phyloP scores from a whole-genome alignment of 2,113 vertebrate species.

The Myodes glareolus region DNA sequence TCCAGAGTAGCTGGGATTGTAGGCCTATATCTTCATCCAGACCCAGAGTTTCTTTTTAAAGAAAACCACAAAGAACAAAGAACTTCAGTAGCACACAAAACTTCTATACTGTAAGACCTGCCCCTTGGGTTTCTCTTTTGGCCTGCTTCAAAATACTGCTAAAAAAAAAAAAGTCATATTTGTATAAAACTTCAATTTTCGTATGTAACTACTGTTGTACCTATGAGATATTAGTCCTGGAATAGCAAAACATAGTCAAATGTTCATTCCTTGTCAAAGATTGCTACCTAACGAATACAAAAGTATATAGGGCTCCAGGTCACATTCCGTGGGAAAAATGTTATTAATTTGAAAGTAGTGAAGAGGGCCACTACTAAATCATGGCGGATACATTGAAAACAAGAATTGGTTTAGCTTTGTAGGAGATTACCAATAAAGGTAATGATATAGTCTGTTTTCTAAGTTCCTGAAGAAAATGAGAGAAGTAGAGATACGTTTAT shows the following conservation, averaged over 20 bases:
- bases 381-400: background rate
- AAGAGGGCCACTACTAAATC: conserved; percentile 43
- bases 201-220: background rate
- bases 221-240: conserved; percentile 23
- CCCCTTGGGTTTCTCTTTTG: conserved; percentile 27
- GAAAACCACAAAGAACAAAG: conserved; percentile 30
- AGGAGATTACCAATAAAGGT: conserved; percentile 11
- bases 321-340: conserved; percentile 52
- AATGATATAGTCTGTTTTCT: conserved; percentile 22
- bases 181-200: conserved; percentile 42
- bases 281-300: conserved; percentile 44
- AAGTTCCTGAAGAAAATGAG: background rate
- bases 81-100: background rate
- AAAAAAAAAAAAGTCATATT: conserved; percentile 1
- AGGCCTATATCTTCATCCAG: background rate
- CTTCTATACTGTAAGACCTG: background rate
- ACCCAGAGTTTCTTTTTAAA: background rate
- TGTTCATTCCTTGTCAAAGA: conserved; percentile 42
- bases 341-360: conserved; percentile 55
- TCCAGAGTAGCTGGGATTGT: background rate
- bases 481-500: background rate
- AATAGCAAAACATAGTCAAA: conserved; percentile 56
- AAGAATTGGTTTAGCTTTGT: conserved; percentile 27
- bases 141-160: conserved; percentile 6
- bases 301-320: background rate